Evolutionary conservation across 2,888 invertebrate genomes (phyloP).

Genomic region (Gerris lacustris): DNA sequence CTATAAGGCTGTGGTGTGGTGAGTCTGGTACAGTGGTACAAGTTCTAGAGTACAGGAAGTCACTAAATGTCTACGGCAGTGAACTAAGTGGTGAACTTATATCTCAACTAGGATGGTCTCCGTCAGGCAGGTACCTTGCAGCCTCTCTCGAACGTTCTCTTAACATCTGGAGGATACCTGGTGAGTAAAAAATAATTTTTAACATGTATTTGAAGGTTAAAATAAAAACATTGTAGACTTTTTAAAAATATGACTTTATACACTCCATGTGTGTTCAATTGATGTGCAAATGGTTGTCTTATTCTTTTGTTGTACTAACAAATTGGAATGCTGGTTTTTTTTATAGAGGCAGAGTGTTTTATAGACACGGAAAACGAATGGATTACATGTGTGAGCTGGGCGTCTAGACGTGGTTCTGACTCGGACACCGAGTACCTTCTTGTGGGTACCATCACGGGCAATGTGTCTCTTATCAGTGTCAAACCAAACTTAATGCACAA

Average conservation of each 20-base stretch:
- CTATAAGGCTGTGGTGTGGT: constrained; percentile 46
- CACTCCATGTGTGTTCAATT: too few species aligned
- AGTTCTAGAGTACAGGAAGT: constrained; percentile 44
- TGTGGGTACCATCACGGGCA: constrained; percentile 44
- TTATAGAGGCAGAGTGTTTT: constrained; percentile 30
- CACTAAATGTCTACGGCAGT: constrained; percentile 40
- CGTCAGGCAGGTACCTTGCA: constrained; percentile 43
- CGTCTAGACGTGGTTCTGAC: constrained; percentile 33
- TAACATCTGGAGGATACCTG: constrained; percentile 46
- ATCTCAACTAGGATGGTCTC: constrained; percentile 43
- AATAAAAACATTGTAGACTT: neutral
- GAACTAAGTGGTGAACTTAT: constrained; percentile 43
- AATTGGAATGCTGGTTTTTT: too few species aligned
- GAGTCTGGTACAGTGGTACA: constrained; percentile 41
- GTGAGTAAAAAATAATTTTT: constrained; percentile 29
- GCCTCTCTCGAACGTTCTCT: constrained; percentile 46
- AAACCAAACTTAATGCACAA: constrained; percentile 33
- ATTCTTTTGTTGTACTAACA: too few species aligned
- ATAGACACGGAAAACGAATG: constrained; percentile 40
- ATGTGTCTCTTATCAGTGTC: constrained; percentile 37
- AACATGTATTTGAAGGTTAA: too few species aligned
- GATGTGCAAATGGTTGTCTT: too few species aligned
- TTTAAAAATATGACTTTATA: neutral
- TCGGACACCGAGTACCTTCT: constrained; percentile 38
- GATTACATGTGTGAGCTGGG: constrained; percentile 44